Percentiles rank a stretch among this genome's conserved stretches.
These are phyloP conservation scores for Nyleta sp. DNA, from an alignment of 2,888 invertebrate genomes.

Conservation along the genomic window DNA sequence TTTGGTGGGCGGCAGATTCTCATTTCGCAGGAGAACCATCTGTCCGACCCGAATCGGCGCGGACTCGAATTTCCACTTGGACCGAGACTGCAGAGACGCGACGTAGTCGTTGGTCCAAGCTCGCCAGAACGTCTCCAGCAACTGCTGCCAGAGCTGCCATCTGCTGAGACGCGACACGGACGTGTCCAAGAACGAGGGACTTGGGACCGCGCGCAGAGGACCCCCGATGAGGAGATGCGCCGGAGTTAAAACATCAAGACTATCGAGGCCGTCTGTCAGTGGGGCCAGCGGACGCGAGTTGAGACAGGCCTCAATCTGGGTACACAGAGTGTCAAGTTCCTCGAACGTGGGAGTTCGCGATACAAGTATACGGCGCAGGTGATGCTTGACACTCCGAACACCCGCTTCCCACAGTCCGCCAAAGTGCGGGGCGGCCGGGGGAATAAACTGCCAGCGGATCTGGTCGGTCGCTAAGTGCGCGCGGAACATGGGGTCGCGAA, in stretches of 20 bases:
- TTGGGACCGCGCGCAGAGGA: background rate
- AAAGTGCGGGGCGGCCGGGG: background rate
- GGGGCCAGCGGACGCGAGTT: background rate
- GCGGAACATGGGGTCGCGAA: too few relatives aligned
- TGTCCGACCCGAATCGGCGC: too few relatives aligned
- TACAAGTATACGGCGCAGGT: background rate
- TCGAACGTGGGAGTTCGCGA: background rate
- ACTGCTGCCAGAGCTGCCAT: background rate
- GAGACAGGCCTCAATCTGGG: background rate
- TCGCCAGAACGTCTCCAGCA: background rate
- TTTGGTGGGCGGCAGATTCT: too few relatives aligned
- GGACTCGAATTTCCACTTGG: background rate
- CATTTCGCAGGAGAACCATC: too few relatives aligned
- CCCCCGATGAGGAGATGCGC: background rate
- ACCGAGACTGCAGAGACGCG: background rate
- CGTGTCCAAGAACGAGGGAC: background rate
- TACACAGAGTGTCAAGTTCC: background rate
- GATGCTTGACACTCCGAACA: background rate
- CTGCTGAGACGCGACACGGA: background rate
- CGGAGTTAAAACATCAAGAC: background rate
- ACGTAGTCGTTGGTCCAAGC: background rate
- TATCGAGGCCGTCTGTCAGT: background rate
- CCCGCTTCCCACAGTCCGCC: slow-evolving; percentile 1
- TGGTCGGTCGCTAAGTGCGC: background rate
- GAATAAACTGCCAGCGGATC: background rate